A percentile compares a stretch with the other conserved stretches of the same genome.
phyloP scores from a whole-genome alignment of 2,113 vertebrate genomes.

The Pseudorasbora parva region DNA sequence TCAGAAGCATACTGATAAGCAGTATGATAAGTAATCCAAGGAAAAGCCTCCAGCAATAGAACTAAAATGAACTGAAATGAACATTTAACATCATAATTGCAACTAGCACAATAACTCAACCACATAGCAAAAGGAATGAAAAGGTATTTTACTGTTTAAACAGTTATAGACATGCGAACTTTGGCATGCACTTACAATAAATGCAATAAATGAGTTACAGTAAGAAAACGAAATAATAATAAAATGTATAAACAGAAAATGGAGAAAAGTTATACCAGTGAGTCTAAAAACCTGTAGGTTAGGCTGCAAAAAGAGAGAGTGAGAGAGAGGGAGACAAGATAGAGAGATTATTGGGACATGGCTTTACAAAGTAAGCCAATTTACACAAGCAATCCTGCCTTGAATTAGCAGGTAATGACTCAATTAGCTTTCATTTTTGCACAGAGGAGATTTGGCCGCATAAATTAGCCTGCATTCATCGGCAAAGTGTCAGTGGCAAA shows the following conservation, averaged over 20 bases:
- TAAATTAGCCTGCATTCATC: conserved; percentile 99
- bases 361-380: conserved; percentile 99
- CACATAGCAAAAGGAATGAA: neutral
- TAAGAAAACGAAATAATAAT: neutral
- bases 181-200: neutral
- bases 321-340: conserved; percentile 44
- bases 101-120: neutral
- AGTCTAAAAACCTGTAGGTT: conserved; percentile 28
- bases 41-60: neutral
- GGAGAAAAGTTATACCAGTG: neutral
- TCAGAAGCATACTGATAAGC: conserved; percentile 14
- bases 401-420: conserved; percentile 99
- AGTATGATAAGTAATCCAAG: neutral
- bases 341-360: conserved; percentile 85
- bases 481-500: conserved; percentile 96
- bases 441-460: conserved; percentile 97
- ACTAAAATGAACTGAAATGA: conserved; percentile 8
- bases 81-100: conserved; percentile 18
- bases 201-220: neutral
- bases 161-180: neutral
- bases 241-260: neutral
- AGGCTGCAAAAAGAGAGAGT: conserved; percentile 3
- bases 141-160: conserved; percentile 2
- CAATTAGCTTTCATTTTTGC: conserved; percentile 99
- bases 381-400: conserved; percentile 90